A percentile compares a stretch with the other conserved stretches of the same genome.
Evolutionary conservation across 1,140 invertebrate genomes (phyloP).

Genomic region (Potamilus streckersoni): DNA sequence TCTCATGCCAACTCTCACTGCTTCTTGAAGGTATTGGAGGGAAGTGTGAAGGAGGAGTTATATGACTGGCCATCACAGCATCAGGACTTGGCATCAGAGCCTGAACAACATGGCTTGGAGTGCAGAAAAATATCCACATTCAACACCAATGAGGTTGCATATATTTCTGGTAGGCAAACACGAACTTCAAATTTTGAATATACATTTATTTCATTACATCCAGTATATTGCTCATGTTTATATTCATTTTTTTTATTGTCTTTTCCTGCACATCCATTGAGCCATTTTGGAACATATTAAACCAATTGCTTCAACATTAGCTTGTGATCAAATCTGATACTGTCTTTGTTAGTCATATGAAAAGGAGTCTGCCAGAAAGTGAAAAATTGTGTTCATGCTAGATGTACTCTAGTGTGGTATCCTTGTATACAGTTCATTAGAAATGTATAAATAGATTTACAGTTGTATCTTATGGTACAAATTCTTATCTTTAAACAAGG

Average conservation of each 20-base stretch:
- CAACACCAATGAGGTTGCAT: conserved; percentile 84
- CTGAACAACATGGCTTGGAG: conserved; percentile 55
- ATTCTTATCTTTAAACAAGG: too few relatives aligned
- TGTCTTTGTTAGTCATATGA: too few relatives aligned
- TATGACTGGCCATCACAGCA: conserved; percentile 80
- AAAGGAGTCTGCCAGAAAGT: too few relatives aligned
- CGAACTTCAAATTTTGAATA: not conserved
- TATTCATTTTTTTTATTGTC: not conserved
- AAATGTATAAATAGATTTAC: too few relatives aligned
- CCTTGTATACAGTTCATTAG: too few relatives aligned
- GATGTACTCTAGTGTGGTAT: too few relatives aligned
- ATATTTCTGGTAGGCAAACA: conserved; percentile 88
- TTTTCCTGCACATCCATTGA: not conserved
- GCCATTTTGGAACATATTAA: not conserved
- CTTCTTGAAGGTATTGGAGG: conserved; percentile 89
- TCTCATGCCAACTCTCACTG: conserved; percentile 97
- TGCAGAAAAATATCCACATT: conserved; percentile 77
- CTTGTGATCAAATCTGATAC: too few relatives aligned
- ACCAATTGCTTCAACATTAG: too few relatives aligned
- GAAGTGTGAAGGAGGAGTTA: conserved; percentile 74
- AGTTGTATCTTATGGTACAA: too few relatives aligned
- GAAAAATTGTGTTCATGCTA: too few relatives aligned
- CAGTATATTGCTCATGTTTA: not conserved
- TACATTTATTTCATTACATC: not conserved
- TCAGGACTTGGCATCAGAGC: conserved; percentile 24